A percentile compares a stretch with the other conserved stretches of the same genome.
phyloP scores from a whole-genome alignment of 2,888 invertebrate genomes.

The Microctonus brassicae region DNA sequence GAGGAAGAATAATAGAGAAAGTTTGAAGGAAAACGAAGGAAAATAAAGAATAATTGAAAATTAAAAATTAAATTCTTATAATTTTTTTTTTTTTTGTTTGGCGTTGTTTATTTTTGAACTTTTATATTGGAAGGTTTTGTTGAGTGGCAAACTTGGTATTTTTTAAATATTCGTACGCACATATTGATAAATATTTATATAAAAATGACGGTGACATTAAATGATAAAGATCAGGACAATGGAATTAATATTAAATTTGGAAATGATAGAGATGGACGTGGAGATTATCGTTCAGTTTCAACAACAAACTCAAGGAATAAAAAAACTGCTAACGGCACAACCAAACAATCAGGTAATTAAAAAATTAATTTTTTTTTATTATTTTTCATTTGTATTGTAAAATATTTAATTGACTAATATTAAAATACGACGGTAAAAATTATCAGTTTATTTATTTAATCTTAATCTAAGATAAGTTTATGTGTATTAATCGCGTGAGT shows the following conservation, averaged over 20 bases:
- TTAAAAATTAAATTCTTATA: neutral
- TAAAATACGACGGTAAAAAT: neutral
- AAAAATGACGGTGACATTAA: slow-evolving; percentile 51
- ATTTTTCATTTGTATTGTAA: neutral
- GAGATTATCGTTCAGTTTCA: slow-evolving; percentile 28
- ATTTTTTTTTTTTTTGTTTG: slow-evolving; percentile 11
- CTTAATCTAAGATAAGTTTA: neutral
- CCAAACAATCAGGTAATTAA: slow-evolving; percentile 26
- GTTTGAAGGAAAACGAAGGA: neutral
- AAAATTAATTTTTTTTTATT: neutral
- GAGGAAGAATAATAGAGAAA: neutral
- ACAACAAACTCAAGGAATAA: slow-evolving; percentile 19
- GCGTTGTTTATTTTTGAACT: slow-evolving; percentile 12
- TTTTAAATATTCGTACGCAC: too few relatives aligned
- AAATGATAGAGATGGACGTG: slow-evolving; percentile 48
- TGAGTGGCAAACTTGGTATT: neutral
- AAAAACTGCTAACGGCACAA: slow-evolving; percentile 18
- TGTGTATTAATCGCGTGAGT: neutral
- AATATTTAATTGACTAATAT: neutral
- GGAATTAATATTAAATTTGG: slow-evolving; percentile 66
- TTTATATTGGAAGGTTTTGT: neutral
- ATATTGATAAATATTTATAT: neutral
- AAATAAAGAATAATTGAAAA: neutral
- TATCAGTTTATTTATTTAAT: neutral
- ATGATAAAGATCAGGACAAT: slow-evolving; percentile 64